Evolutionary conservation across 2,888 invertebrate genomes (phyloP).

Genomic region (Drosophila falleni): DNA sequence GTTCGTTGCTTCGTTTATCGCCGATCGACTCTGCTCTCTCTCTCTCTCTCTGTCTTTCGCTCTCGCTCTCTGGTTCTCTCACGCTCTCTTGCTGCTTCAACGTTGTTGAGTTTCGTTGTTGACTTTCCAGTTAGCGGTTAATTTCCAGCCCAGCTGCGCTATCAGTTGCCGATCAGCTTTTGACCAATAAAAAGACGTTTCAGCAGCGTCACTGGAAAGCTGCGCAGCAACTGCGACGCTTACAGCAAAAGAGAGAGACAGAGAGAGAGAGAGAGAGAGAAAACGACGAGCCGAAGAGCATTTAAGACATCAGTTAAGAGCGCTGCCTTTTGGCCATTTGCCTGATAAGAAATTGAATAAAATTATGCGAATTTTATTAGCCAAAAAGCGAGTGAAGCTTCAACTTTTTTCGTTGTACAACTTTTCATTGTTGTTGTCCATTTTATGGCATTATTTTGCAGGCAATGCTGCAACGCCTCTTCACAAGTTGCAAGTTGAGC

Average conservation of each 20-base stretch:
- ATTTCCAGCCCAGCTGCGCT: constrained; percentile 79
- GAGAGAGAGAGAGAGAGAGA: not conserved
- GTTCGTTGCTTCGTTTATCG: constrained; percentile 77
- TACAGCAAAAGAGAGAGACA: constrained; percentile 3
- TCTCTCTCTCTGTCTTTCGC: not conserved
- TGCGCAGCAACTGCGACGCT: constrained; percentile 42
- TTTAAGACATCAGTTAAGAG: constrained; percentile 29
- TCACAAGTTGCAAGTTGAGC: constrained; percentile 35
- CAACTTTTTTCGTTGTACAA: not conserved
- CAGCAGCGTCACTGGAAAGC: constrained; percentile 64
- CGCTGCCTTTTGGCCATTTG: constrained; percentile 50
- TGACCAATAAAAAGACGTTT: constrained; percentile 82
- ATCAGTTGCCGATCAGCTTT: constrained; percentile 80
- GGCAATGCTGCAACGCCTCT: constrained; percentile 47
- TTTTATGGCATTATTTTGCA: constrained; percentile 55
- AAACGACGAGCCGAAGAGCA: constrained; percentile 33
- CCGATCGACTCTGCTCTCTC: constrained; percentile 41
- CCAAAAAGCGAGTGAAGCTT: constrained; percentile 38
- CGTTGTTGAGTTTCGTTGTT: constrained; percentile 71
- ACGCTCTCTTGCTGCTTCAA: constrained; percentile 16
- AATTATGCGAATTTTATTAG: constrained; percentile 73
- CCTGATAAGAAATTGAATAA: constrained; percentile 77
- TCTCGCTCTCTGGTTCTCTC: too few relatives aligned
- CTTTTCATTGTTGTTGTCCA: not conserved
- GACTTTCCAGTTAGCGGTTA: constrained; percentile 82